Conservation (phyloP, 2,113 vertebrate genomes). For the Tautogolabrus adspersus region DNA sequence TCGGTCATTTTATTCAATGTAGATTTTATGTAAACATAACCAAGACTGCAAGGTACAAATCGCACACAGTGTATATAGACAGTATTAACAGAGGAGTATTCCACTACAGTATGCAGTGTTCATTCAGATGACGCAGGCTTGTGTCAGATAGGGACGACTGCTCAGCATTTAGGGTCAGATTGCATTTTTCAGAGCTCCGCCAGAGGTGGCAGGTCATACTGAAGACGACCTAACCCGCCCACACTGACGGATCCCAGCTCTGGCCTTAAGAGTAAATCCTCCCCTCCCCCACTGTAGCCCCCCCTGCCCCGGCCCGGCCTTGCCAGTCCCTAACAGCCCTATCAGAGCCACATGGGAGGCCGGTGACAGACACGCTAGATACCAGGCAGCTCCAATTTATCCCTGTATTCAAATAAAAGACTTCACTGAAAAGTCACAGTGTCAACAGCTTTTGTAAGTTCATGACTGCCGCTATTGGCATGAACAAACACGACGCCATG, state of each 20-base stretch:
- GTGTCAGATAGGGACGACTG: slow-evolving; percentile 68
- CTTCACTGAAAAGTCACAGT: slow-evolving; percentile 41
- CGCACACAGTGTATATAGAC: no score
- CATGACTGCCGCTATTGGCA: slow-evolving; percentile 14
- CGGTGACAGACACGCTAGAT: slow-evolving; percentile 64
- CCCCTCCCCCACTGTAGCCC: slow-evolving; percentile 41
- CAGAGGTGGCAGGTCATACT: slow-evolving; percentile 79
- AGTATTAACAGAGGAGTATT: slow-evolving; percentile 6
- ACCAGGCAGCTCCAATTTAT: slow-evolving; percentile 58
- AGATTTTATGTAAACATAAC: neutral
- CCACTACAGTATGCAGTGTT: slow-evolving; percentile 10
- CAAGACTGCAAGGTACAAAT: neutral
- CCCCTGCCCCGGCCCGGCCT: slow-evolving; percentile 65
- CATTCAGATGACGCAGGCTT: slow-evolving; percentile 39
- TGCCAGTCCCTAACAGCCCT: slow-evolving; percentile 70
- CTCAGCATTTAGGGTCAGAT: slow-evolving; percentile 77
- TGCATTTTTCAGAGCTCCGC: slow-evolving; percentile 72
- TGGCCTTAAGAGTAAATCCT: slow-evolving; percentile 56
- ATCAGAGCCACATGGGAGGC: slow-evolving; percentile 77
- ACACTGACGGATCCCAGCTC: slow-evolving; percentile 74
- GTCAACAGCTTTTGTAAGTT: slow-evolving; percentile 43
- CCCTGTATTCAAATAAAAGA: slow-evolving; percentile 54
- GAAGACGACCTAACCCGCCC: slow-evolving; percentile 71
- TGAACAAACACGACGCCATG: slow-evolving; percentile 7
- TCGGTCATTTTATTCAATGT: neutral